Percentiles rank a stretch among this genome's conserved stretches.
Evolutionary conservation across 2,113 vertebrate genomes (phyloP).

Genomic region (Perccottus glenii): DNA sequence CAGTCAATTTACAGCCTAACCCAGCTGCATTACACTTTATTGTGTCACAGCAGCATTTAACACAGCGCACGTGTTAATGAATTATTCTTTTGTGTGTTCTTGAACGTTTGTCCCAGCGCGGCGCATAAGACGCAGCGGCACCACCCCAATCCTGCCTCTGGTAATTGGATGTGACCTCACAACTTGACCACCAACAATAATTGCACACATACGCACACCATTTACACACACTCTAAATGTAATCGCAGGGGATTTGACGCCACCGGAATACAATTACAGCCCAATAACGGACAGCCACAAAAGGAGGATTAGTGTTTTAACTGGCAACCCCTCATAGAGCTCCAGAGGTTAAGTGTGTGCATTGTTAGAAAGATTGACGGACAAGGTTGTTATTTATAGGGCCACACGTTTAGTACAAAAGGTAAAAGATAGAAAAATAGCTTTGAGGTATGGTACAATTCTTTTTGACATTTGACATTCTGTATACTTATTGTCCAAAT

Average conservation of each 20-base stretch:
- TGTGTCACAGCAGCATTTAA: background rate
- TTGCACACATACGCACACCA: conserved; percentile 33
- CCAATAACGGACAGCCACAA: conserved; percentile 43
- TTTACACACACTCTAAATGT: conserved; percentile 26
- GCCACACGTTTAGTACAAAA: background rate
- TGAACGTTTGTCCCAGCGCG: conserved; percentile 18
- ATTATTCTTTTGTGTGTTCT: background rate
- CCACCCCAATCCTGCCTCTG: conserved; percentile 21
- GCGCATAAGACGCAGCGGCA: conserved; percentile 27
- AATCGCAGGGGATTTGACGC: conserved; percentile 43
- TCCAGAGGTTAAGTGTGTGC: background rate
- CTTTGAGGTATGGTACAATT: too few species aligned
- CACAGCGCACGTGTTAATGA: background rate
- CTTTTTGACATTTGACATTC: too few species aligned
- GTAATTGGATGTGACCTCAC: conserved; percentile 68
- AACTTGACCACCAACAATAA: conserved; percentile 52
- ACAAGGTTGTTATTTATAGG: background rate
- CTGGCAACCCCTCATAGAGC: conserved; percentile 42
- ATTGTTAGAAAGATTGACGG: background rate
- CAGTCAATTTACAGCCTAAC: too few species aligned
- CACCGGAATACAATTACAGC: conserved; percentile 54
- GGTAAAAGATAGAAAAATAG: too few species aligned
- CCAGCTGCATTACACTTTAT: conserved; percentile 13
- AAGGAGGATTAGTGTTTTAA: conserved; percentile 61
- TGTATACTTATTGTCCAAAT: too few species aligned